Conservation (phyloP, 2,888 invertebrate genomes). For the Drosophila macrothrix region DNA sequence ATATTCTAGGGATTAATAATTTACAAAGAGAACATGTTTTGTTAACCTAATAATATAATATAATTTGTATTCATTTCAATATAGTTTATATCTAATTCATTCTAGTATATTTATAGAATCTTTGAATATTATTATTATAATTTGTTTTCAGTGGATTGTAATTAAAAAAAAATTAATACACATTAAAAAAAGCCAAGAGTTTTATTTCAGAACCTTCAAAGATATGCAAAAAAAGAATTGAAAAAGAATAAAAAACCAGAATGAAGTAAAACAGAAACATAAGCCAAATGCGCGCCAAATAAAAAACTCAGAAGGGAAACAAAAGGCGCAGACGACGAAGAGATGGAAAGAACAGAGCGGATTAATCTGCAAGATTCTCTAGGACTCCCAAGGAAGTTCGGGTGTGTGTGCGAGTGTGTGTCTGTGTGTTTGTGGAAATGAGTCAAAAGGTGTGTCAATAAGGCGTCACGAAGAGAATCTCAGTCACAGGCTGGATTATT, state of each 20-base stretch:
- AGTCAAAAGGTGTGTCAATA: slow-evolving; percentile 53
- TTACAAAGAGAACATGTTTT: background rate
- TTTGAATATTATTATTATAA: too few relatives aligned
- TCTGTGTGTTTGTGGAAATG: slow-evolving; percentile 23
- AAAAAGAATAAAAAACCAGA: slow-evolving; percentile 31
- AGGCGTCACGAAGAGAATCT: slow-evolving; percentile 44
- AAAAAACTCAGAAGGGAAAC: slow-evolving; percentile 39
- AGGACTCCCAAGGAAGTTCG: background rate
- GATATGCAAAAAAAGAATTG: slow-evolving; percentile 11
- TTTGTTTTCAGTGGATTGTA: background rate
- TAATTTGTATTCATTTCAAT: background rate
- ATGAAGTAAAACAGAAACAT: slow-evolving; percentile 12
- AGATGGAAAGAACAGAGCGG: background rate
- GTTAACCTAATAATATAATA: background rate
- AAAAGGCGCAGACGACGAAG: slow-evolving; percentile 23
- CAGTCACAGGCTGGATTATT: slow-evolving; percentile 50
- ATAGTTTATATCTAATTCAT: too few relatives aligned
- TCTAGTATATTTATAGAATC: background rate
- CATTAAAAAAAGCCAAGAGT: background rate
- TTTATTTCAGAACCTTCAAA: background rate
- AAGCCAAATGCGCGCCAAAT: slow-evolving; percentile 41
- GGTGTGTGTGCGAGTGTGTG: background rate
- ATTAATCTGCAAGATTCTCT: slow-evolving; percentile 24
- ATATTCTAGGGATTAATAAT: background rate
- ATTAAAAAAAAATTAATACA: background rate